A percentile compares a stretch with the other conserved stretches of the same genome.
Evolutionary conservation across 2,888 invertebrate genomes (phyloP).

Genomic region (Heliconius ethilla): DNA sequence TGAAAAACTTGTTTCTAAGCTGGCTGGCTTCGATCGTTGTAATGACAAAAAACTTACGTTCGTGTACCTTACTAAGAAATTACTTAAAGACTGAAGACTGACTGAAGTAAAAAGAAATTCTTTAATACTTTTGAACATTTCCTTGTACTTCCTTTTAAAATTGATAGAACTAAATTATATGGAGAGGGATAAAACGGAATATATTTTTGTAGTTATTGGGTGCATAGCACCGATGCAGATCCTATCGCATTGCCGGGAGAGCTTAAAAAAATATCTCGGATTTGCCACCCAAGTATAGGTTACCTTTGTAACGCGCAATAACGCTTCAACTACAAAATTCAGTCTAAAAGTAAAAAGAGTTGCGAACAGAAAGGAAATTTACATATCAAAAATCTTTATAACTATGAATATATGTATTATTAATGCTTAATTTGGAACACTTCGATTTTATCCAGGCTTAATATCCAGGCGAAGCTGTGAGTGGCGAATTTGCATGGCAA

Average conservation of each 20-base stretch:
- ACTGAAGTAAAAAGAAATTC: neutral
- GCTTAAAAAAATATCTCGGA: neutral
- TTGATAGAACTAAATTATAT: neutral
- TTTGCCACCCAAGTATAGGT: neutral
- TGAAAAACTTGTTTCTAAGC: no score
- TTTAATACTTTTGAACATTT: neutral
- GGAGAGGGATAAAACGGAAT: neutral
- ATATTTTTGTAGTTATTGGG: neutral
- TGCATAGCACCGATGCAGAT: neutral
- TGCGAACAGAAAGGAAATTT: neutral
- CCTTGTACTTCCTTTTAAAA: neutral
- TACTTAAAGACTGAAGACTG: neutral
- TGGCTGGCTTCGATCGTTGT: no score
- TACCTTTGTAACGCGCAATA: neutral
- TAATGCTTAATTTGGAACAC: constrained; percentile 14
- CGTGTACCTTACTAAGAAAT: neutral
- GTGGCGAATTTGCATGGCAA: constrained; percentile 19
- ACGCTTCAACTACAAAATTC: neutral
- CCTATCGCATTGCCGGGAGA: neutral
- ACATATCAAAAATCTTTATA: constrained; percentile 1
- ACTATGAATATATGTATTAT: constrained; percentile 9
- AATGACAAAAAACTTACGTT: neutral
- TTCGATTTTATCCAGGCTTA: constrained; percentile 13
- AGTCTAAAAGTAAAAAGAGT: neutral
- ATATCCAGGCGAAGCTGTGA: constrained; percentile 17